Conservation (phyloP, 2,797 vertebrate species). For the Remorina albescens region DNA sequence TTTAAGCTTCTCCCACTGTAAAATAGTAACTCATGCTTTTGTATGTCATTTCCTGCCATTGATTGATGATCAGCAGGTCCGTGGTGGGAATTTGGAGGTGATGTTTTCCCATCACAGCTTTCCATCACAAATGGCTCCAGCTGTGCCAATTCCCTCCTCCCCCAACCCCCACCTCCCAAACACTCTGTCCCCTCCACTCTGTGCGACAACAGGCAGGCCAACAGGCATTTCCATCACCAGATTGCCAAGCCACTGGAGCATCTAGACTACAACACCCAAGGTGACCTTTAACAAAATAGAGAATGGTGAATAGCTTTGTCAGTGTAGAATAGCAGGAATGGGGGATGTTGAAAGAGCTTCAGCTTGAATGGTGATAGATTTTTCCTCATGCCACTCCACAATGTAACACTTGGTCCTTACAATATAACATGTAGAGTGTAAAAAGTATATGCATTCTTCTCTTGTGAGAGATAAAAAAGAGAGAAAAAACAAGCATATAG, state of each 20-base stretch:
- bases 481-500: not conserved
- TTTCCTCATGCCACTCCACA: constrained; percentile 11
- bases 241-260: constrained; percentile 74
- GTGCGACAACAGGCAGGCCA: constrained; percentile 53
- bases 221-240: constrained; percentile 65
- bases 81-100: constrained; percentile 40
- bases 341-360: no score
- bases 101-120: constrained; percentile 50
- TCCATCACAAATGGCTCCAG: constrained; percentile 63
- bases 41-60: constrained; percentile 46
- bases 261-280: constrained; percentile 65
- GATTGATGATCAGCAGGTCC: constrained; percentile 65
- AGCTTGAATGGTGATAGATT: constrained; percentile 54
- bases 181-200: constrained; percentile 7
- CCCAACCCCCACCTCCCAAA: not conserved
- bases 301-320: constrained; percentile 31
- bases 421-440: constrained; percentile 15
- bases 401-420: constrained; percentile 13
- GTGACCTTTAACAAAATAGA: constrained; percentile 74
- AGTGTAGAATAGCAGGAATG: constrained; percentile 26
- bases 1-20: constrained; percentile 31
- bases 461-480: not conserved
- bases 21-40: constrained; percentile 28
- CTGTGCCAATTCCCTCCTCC: constrained; percentile 46
- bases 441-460: constrained; percentile 4